Evolutionary conservation across 2,797 vertebrate species (phyloP), one percentile per base, ranked within the genome.

Genomic region (Champsocephalus gunnari): DNA sequence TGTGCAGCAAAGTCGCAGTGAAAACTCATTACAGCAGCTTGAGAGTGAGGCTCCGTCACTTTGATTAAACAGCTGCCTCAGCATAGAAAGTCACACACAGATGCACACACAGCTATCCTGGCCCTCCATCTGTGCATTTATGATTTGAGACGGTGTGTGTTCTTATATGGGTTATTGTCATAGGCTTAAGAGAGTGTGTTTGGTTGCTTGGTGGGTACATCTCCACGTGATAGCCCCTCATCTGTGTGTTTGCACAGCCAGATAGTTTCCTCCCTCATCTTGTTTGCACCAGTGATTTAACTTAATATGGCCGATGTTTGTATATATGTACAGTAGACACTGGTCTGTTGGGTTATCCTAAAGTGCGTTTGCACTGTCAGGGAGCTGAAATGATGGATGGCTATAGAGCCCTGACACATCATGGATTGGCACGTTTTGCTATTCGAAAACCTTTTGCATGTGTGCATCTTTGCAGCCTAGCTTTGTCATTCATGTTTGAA

Each of bases 41-140:
- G 92, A 90, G 83, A 91, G 77, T 79, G 87, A 92, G 79, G 41
- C 79, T 77, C 65, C 4, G 6, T 77, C 74, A 34, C 75, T 90
- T 75, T 90, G 92, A 88, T 94, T 93, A 86, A 93, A 94, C 92
- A 94, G 92, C 92, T 94, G 92, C 89, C 61, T 83, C 71, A 71
- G 66, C 73, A 70, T 65, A 79, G n/a, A 76, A 24, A 75, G 24
- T 28, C 63, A 78, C 41, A 77, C 65, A 68, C 73, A 73, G 43
- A 79, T n/a, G 68, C 61, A 78, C 69, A 82, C 70, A 81, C 58
- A 16, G 66, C 71, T 66, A 21, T 74, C 50, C 61, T 28, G 73
- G 71, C 57, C 70, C 70, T 78, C 81, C 84, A 73, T 88, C 85
- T 92, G 87, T 74, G 77, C 74, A 32, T 92, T 91, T 92, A 92